Evolutionary conservation across 2,888 invertebrate genomes (phyloP), one percentile per base, ranked within the genome.

Genomic region (Chironomus tentans): DNA sequence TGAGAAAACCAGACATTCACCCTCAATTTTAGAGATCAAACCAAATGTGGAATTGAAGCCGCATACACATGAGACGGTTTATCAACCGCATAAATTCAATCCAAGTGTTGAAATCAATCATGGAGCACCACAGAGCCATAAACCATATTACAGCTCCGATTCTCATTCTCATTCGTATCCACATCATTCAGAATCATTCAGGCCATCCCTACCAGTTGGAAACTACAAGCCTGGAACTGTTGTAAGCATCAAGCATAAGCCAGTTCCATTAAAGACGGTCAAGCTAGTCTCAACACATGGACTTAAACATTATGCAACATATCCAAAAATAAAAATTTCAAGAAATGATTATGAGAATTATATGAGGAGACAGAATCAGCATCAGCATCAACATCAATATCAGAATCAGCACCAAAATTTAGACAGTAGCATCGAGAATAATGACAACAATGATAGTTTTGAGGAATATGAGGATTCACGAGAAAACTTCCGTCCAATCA

Each of bases 281-380:
- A 65, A 65, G 12, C 18, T 62, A 3, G 68, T 72, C 2, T 22
- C 50, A 5, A 86, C 86, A 13, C 86, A 86, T 0, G 87, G 86
- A 1, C 80, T 87, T 22, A 85, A 84, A 77, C 83, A 86, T 79
- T 87, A 82, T 78, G 81, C 84, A 1, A 81, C 82, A 0, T 62
- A 76, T 38, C 79, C 79, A 0, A 78, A 71, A 56, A 4, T 50
- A 12, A 46, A 38, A 24, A 15, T 24, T 28, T 13, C 15, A 1
- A n/a, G 72, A 24, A 72, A 62, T 21, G 47, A 75, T 48, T 68
- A 75, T 68, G 5, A 15, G 3, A 75, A 48, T 48, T 75, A 68
- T 62, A 4, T 38, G 4, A 38, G 38, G 10, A 38, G 38, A 28
- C 28, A 28, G 10, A 38, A 2, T 38, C 38, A 38, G 10, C 1